Base-by-base conservation (phyloP, 2,888 invertebrate genomes). In the Pecten maximus region DNA sequence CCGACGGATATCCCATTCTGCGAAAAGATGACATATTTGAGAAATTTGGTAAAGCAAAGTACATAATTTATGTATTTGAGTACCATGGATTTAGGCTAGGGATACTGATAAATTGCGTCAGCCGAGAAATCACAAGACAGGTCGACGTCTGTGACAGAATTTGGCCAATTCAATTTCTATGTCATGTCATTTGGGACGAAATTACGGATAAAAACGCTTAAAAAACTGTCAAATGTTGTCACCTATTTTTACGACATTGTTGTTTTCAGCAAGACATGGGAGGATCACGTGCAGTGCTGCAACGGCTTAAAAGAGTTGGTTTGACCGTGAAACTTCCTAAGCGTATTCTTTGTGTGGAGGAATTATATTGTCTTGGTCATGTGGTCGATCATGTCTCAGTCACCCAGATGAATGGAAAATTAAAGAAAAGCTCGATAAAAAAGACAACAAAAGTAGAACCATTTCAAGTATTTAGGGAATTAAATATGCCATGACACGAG, bases 381-480 rank as follows among this genome's bases (percentile, higher is more conserved):
- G 40, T 89, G 2, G 89, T 92, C 19, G 91, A 90, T 40, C 74
- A 88, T 60, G 88, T 89, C 16, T 40, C 86, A 74, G 60, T 90
- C 39, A 54, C 35, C 39, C 91, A 89, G 15, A n/a, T 87, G 19
- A 23, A 89, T 4, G 87, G 87, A 23, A 92, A 92, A 48, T 54
- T 91, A 50, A 50, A 50, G 50, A 8, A 50, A 50, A 15, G 50
- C 6, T 19, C 2, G 50, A 50, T 19, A n/a, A 54, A 54, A 23
- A 40, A 90, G 93, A 0, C 48, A 54, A n/a, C 92, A 92, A 92
- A 40, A 28, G 28, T 28, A 39, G 16, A 87, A 86, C n/a, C 90
- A 89, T 48, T 93, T 50, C 39, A n/a, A 44, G 91, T 91, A n/a
- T 93, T 92, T 87, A 50, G 90, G 12, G 60, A 74, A 16, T 88